Evolutionary conservation across 1,140 invertebrate species (phyloP).

Genomic region (Myzus persicae): DNA sequence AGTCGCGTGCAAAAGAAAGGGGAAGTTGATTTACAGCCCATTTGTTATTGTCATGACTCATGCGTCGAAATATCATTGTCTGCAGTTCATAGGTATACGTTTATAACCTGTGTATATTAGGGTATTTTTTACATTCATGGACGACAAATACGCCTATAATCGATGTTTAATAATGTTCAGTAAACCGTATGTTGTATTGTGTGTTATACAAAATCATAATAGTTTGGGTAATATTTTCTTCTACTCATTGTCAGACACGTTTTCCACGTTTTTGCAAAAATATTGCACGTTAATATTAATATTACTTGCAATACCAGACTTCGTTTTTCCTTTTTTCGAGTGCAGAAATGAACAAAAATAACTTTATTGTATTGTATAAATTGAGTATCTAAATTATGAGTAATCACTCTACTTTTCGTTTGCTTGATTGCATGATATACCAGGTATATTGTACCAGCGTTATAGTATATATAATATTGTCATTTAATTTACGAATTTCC

Average conservation of each 20-base stretch:
- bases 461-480: too few relatives aligned
- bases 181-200: background rate
- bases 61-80: slow-evolving; percentile 44
- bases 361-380: too few relatives aligned
- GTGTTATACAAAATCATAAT: background rate
- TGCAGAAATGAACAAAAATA: too few relatives aligned
- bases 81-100: background rate
- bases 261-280: too few relatives aligned
- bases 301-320: too few relatives aligned
- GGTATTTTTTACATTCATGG: background rate
- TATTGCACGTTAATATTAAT: too few relatives aligned
- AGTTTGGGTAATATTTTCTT: background rate
- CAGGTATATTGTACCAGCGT: too few relatives aligned
- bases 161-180: background rate
- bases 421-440: too few relatives aligned
- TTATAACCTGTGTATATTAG: background rate
- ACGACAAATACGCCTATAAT: background rate
- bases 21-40: slow-evolving; percentile 54
- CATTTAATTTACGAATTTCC: background rate
- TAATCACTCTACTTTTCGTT: too few relatives aligned
- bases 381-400: too few relatives aligned
- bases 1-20: slow-evolving; percentile 53
- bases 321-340: too few relatives aligned
- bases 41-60: slow-evolving; percentile 50
- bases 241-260: background rate